Base-by-base conservation (phyloP, 1,140 invertebrate species). In the Pogonomyrmex barbatus region DNA sequence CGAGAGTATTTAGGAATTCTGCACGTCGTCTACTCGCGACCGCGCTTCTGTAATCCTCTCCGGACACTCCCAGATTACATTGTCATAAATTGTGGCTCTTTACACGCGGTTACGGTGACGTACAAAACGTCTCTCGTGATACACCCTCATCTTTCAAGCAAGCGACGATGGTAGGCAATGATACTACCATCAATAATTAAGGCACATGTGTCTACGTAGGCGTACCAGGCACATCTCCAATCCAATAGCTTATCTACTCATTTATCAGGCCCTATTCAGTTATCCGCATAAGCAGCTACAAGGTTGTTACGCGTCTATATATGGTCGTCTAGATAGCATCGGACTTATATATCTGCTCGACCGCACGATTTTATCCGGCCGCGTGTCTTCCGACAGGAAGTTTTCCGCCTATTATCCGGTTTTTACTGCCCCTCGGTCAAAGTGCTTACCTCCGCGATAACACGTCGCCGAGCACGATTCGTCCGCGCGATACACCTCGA, bases 361-460 rank as follows among this genome's bases (percentile, higher is more conserved):
- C 24, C 52, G 12, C 56, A n/a, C 67, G 58, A 85, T 79, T 58
- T 79, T 85, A 88, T 88, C 67, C 30, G n/a, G 5, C 50, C 33
- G 33, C 47, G 63, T 60, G 63, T 63, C 84, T 54, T 45, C 68
- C 45, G 45, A 62, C 81, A 70, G 84, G 58, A 88, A 88, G 75
- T 63, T 77, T 88, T 88, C 75, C 65, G 68, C 45, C 45, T 50
- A 58, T 89, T 89, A 85, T 70, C 62, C 71, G 36, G 67, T 79
- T 88, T 81, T 81, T 75, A 83, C 73, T 88, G 24, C 54, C 47
- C 45, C 24, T 36, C 70, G 56, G 56, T 17, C 14, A 52, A 50
- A 79, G 39, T 73, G 68, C 50, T 81, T 70, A 56, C 2, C 6
- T 14, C 12, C 17, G n/a, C 42, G 65, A 71, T 82, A 76, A 62